Evolutionary conservation across 2,113 vertebrate genomes (phyloP).

Genomic region (Microcebus lehilahytsara): DNA sequence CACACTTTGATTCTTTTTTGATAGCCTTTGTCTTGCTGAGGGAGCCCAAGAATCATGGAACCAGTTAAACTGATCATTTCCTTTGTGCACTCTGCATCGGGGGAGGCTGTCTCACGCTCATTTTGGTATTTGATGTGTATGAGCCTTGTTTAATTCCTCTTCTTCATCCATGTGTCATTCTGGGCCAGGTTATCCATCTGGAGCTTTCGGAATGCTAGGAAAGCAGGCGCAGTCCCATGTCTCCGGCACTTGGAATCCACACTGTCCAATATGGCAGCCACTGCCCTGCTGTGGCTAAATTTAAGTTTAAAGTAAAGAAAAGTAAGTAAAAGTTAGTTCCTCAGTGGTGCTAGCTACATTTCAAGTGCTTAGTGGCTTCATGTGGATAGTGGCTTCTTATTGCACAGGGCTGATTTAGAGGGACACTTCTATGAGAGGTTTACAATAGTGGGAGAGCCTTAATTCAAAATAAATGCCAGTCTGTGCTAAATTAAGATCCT

Average conservation of each 20-base stretch:
- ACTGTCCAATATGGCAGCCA: not conserved
- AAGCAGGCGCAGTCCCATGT: not conserved
- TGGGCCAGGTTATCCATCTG: not conserved
- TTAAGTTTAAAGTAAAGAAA: not conserved
- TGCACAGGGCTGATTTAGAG: not conserved
- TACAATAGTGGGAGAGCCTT: not conserved
- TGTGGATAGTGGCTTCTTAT: not conserved
- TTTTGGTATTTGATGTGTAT: not conserved
- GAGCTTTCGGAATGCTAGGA: not conserved
- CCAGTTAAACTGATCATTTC: not conserved
- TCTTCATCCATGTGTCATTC: not conserved
- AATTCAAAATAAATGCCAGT: conserved; percentile 33
- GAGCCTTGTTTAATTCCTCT: not conserved
- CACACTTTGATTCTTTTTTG: not conserved
- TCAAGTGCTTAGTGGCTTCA: not conserved
- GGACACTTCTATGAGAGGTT: not conserved
- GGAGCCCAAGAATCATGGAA: not conserved
- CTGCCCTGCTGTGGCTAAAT: not conserved
- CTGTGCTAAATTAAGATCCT: not conserved
- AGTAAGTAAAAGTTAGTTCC: not conserved
- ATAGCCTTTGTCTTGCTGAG: not conserved
- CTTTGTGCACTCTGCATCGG: not conserved
- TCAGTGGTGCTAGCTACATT: not conserved
- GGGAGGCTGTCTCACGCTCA: not conserved
- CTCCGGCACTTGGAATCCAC: not conserved